A percentile compares a stretch with the other conserved stretches of the same genome.
Conservation (phyloP, 2,113 vertebrate species). For the Hemibagrus wyckioides region DNA sequence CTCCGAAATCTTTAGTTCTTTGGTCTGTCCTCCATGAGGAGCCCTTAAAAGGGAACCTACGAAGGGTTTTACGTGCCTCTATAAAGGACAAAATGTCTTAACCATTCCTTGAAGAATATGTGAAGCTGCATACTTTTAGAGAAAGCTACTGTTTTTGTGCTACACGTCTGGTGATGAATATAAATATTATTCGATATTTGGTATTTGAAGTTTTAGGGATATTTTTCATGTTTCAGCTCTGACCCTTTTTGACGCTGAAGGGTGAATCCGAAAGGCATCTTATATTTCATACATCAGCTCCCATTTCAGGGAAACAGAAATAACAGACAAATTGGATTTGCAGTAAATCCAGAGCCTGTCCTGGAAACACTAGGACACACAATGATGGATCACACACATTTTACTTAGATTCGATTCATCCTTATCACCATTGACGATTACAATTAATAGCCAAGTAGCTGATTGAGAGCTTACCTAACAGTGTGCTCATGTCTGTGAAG, state of each 20-base stretch:
- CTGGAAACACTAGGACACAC: not conserved
- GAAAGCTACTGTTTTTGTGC: conserved; percentile 41
- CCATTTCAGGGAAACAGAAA: not conserved
- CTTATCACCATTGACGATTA: not conserved
- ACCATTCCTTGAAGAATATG: not conserved
- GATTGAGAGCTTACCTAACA: not conserved
- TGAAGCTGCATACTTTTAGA: conserved; percentile 32
- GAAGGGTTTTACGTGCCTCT: not conserved
- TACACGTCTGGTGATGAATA: conserved; percentile 33
- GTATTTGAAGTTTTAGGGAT: not conserved
- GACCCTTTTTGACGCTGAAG: not conserved
- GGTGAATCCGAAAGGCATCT: not conserved
- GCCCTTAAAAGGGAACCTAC: not conserved
- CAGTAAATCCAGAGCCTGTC: not conserved
- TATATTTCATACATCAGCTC: not conserved
- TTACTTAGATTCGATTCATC: not conserved
- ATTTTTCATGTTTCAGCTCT: not conserved
- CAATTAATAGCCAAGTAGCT: not conserved
- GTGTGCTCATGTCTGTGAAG: not conserved
- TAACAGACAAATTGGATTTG: not conserved
- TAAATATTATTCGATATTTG: not conserved
- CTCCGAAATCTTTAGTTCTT: not conserved
- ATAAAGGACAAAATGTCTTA: not conserved
- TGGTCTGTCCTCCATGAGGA: not conserved
- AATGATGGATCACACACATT: not conserved